These are phyloP conservation scores for Chymomyza fuscimana DNA, from an alignment of 2,888 invertebrate genomes.

Conservation along the genomic window DNA sequence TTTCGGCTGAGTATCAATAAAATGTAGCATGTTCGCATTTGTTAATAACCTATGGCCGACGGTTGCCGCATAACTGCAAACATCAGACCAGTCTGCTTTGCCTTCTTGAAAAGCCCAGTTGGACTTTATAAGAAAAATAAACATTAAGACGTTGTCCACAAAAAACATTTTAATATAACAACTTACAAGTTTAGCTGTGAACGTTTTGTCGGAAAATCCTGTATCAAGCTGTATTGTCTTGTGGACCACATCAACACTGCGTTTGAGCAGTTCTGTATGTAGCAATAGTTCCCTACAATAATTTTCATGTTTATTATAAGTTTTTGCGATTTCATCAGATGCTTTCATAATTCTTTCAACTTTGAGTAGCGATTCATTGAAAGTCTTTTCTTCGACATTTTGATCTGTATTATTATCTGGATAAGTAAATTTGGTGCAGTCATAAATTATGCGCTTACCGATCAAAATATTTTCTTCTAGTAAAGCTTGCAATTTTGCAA, in stretches of 20 bases:
- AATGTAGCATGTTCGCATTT: conserved; percentile 71
- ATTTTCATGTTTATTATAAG: conserved; percentile 68
- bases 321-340: conserved; percentile 66
- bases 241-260: conserved; percentile 75
- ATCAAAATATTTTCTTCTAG: conserved; percentile 37
- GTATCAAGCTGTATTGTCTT: conserved; percentile 70
- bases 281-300: conserved; percentile 77
- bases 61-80: conserved; percentile 51
- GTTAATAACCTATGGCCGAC: conserved; percentile 54
- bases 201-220: conserved; percentile 73
- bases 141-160: conserved; percentile 1
- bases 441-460: conserved; percentile 12
- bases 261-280: conserved; percentile 78
- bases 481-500: conserved; percentile 28
- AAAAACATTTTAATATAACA: background rate
- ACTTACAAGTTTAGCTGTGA: conserved; percentile 73
- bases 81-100: conserved; percentile 67
- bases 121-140: conserved; percentile 16
- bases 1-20: conserved; percentile 74
- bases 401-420: conserved; percentile 31
- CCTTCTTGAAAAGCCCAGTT: conserved; percentile 39
- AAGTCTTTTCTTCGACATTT: conserved; percentile 44
- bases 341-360: conserved; percentile 64
- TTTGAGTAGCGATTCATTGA: conserved; percentile 48
- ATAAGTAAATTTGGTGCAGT: background rate